phyloP scores from a whole-genome alignment of 2,888 invertebrate genomes.

The Cataglyphis altisquamis region DNA sequence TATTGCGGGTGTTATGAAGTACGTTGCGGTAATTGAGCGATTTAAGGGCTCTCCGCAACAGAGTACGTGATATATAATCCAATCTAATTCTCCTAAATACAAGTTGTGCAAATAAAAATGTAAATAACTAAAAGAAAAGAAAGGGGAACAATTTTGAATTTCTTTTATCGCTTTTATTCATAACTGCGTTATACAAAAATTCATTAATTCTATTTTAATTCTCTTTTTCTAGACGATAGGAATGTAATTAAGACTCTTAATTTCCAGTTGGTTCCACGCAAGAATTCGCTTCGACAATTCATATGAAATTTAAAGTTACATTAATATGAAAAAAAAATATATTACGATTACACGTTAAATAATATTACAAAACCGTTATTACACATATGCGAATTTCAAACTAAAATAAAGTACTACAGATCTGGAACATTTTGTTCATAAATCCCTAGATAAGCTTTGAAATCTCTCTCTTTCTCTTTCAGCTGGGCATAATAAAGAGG shows the following conservation, averaged over 20 bases:
- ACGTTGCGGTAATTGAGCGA: conserved; percentile 32
- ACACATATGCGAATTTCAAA: background rate
- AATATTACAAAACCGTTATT: background rate
- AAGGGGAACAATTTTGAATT: background rate
- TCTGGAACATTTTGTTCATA: background rate
- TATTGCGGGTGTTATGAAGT: conserved; percentile 36
- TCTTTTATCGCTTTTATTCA: background rate
- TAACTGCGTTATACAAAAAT: background rate
- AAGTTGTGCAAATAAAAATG: conserved; percentile 9
- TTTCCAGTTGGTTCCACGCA: conserved; percentile 9
- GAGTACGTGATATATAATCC: conserved; percentile 13
- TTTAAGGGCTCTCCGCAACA: conserved; percentile 31
- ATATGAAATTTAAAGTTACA: conserved; percentile 7
- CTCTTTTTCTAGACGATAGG: background rate
- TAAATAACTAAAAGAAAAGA: background rate
- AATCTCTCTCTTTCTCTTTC: background rate
- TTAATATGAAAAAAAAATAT: background rate
- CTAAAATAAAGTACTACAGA: background rate
- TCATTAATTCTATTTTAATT: background rate
- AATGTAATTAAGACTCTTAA: conserved; percentile 22
- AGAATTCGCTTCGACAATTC: background rate
- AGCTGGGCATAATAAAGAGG: conserved; percentile 8
- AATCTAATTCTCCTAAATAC: background rate
- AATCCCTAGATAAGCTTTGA: conserved; percentile 11
- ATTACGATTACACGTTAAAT: background rate